phyloP scores from a whole-genome alignment of 2,113 vertebrate species.

The Callithrix jacchus region DNA sequence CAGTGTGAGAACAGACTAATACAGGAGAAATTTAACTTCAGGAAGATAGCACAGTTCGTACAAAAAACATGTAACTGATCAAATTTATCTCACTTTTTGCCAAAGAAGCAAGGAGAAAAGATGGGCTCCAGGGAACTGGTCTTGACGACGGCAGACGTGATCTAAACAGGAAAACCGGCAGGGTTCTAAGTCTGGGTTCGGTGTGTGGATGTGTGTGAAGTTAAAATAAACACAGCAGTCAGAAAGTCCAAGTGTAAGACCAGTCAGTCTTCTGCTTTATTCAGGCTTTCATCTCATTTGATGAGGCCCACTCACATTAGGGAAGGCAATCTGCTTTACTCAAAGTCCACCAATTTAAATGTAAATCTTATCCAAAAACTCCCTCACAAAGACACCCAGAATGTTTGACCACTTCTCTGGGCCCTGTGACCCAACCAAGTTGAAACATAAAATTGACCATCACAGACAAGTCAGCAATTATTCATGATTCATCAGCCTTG shows the following conservation, averaged over 20 bases:
- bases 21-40: neutral
- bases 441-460: neutral
- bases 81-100: neutral
- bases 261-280: neutral
- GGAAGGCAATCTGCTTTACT: neutral
- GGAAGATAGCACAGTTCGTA: neutral
- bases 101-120: neutral
- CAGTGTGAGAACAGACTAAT: too few species aligned
- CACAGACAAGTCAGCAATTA: neutral
- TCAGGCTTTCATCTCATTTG: neutral
- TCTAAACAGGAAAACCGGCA: neutral
- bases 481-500: conserved; percentile 5
- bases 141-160: neutral
- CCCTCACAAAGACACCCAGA: neutral
- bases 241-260: neutral
- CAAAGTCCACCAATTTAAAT: neutral
- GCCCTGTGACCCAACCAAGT: neutral
- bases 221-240: neutral
- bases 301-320: neutral
- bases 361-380: neutral
- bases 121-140: neutral
- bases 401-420: neutral
- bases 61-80: neutral
- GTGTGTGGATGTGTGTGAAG: neutral
- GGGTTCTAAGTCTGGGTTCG: neutral